Evolutionary conservation across 2,797 vertebrate species (phyloP).

Genomic region (Denticeps clupeoides): DNA sequence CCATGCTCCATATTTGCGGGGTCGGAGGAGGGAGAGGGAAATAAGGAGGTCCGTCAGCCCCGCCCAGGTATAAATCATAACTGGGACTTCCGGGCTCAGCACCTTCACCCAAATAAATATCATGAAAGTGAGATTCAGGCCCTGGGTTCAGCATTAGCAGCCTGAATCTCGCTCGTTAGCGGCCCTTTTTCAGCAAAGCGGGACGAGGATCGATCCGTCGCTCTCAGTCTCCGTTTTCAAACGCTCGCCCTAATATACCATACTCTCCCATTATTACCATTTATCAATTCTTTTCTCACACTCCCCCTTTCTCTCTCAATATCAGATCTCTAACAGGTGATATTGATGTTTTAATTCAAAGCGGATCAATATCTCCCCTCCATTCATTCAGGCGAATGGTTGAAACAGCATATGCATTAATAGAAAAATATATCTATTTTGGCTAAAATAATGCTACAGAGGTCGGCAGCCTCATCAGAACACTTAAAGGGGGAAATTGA

Average conservation of each 20-base stretch:
- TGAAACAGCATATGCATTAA: slow-evolving; percentile 13
- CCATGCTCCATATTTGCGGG: neutral
- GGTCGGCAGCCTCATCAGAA: slow-evolving; percentile 3
- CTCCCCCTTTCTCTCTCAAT: neutral
- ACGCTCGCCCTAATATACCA: slow-evolving; percentile 4
- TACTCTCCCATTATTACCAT: slow-evolving; percentile 9
- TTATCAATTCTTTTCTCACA: slow-evolving; percentile 3
- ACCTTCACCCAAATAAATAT: slow-evolving; percentile 11
- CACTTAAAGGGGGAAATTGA: neutral
- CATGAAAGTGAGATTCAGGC: too few relatives aligned
- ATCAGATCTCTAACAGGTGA: slow-evolving; percentile 19
- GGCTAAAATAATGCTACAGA: neutral
- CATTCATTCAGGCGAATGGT: neutral
- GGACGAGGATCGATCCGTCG: neutral
- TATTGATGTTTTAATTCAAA: slow-evolving; percentile 22
- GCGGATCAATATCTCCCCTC: slow-evolving; percentile 14
- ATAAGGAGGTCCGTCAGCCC: slow-evolving; percentile 14
- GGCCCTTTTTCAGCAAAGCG: slow-evolving; percentile 4
- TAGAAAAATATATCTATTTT: slow-evolving; percentile 5
- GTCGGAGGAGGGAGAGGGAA: neutral
- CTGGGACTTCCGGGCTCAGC: slow-evolving; percentile 6
- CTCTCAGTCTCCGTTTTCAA: slow-evolving; percentile 7
- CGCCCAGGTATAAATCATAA: slow-evolving; percentile 24
- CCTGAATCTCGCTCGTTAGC: too few relatives aligned
- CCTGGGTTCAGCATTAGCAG: too few relatives aligned